Evolutionary conservation across 2,113 vertebrate species (phyloP), one percentile per base, ranked within the genome.

Genomic region (Alexandromys fortis): DNA sequence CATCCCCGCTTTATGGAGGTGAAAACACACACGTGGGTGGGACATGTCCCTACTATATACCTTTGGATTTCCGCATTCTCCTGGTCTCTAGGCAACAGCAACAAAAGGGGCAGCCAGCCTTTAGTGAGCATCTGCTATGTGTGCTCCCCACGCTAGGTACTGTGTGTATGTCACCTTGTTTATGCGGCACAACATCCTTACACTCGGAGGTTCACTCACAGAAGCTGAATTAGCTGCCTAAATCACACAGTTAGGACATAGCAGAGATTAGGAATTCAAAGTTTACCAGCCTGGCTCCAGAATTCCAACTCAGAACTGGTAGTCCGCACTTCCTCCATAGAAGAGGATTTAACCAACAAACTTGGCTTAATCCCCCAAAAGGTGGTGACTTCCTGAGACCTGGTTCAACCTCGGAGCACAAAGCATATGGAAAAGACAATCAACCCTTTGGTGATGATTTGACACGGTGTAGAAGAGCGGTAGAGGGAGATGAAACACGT

Each of bases 151-250:
- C 7, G 28, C 45, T 55, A 35, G 14, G 30, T 14, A 19, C 77
- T 49, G 42, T 3, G 35, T 16, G 6, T 7, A 1, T 13, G 1
- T 33, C 35, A 1, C 13, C 5, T 3, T 19, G 28, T 52, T 72
- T 81, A 10, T 0, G 0, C 13, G 16, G 35, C 81, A 83, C 86
- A 10, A 75, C 49, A 70, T n/a, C 21, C 72, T 86, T 35, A 3
- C 8, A 17, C 61, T 77, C n/a, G 5, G 79, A 81, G 61, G 52
- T 52, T 52, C 49, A 52, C 75, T 85, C 89, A 68, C 42, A 96
- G 63, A 76, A 6, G 45, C 9, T 55, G 63, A 6, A 13, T 4
- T 35, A 42, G 8, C 13, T 55, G 33, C 81, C 76, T 70, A 70
- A 58, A 49, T 58, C 47, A 16, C 55, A 90, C 76, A 92, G 63